A percentile compares a stretch with the other conserved stretches of the same genome.
phyloP scores from a whole-genome alignment of 53 echinoderm and acorn worm genomes.

The Apostichopus leukothele region DNA sequence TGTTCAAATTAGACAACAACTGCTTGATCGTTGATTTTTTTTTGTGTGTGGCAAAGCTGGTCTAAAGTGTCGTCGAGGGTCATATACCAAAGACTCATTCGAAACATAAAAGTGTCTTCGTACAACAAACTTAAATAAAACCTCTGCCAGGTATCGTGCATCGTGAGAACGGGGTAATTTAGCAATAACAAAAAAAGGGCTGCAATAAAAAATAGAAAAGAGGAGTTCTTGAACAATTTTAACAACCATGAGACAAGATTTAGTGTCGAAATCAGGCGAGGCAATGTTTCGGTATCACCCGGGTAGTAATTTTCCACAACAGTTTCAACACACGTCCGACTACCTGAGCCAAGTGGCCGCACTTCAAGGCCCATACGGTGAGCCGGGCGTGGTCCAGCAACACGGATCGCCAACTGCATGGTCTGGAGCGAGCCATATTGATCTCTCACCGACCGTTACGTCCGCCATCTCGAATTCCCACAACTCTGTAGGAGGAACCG shows the following conservation, averaged over 20 bases:
- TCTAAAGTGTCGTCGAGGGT: not conserved
- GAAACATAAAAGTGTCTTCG: not conserved
- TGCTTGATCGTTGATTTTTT: constrained; percentile 1
- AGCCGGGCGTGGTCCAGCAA: constrained; percentile 21
- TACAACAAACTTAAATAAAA: not conserved
- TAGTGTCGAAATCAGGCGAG: constrained; percentile 26
- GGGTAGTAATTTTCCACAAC: constrained; percentile 28
- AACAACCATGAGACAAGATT: constrained; percentile 36
- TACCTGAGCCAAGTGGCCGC: constrained; percentile 26
- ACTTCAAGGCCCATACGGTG: constrained; percentile 20
- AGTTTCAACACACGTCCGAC: constrained; percentile 49
- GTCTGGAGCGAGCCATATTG: constrained; percentile 1
- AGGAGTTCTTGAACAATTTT: not conserved
- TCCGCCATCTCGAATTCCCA: constrained; percentile 38
- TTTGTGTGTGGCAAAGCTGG: too few relatives aligned
- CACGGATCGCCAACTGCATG: constrained; percentile 48
- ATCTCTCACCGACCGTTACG: constrained; percentile 37
- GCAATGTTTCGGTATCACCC: constrained; percentile 35
- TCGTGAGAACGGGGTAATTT: not conserved
- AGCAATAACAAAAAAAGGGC: not conserved
- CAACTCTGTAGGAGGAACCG: not conserved
- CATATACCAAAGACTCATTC: constrained; percentile 9
- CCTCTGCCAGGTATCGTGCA: not conserved
- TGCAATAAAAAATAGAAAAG: too few relatives aligned
- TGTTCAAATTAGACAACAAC: constrained; percentile 9